Evolutionary conservation across 2,113 vertebrate genomes (phyloP).

Genomic region (Pelmatolapia mariae): DNA sequence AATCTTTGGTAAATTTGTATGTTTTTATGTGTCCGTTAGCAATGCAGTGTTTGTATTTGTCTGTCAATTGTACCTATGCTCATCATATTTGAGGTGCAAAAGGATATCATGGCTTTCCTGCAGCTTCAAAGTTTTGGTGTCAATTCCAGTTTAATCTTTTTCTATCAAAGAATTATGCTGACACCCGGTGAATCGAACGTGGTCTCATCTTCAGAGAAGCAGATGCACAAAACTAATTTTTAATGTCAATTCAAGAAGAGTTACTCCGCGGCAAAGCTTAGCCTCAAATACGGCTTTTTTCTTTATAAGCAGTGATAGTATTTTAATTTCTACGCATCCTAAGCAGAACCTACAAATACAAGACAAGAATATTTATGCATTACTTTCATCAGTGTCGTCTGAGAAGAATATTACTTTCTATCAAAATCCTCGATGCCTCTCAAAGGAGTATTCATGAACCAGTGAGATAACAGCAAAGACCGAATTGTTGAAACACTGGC

Average conservation of each 20-base stretch:
- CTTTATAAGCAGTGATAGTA: neutral
- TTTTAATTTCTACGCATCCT: conserved; percentile 13
- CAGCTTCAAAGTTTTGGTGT: neutral
- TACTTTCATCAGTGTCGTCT: conserved; percentile 21
- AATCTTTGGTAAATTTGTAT: neutral
- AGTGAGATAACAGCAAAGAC: neutral
- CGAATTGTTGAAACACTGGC: neutral
- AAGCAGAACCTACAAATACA: conserved; percentile 1
- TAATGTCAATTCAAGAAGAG: neutral
- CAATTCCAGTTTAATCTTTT: neutral
- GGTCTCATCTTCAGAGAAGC: neutral
- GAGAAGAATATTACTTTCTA: conserved; percentile 11
- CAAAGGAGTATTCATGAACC: conserved; percentile 15
- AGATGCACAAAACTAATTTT: neutral
- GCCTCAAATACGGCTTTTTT: neutral
- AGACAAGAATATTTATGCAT: neutral
- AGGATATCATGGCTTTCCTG: neutral
- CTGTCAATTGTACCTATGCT: neutral
- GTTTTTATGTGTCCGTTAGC: neutral
- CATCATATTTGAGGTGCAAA: neutral
- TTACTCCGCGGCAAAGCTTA: neutral
- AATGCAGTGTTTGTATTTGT: neutral
- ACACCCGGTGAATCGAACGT: neutral
- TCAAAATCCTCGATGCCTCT: conserved; percentile 18
- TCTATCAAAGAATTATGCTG: neutral